Evolutionary conservation across 2,113 vertebrate species (phyloP).

Genomic region (Plotosus lineatus): DNA sequence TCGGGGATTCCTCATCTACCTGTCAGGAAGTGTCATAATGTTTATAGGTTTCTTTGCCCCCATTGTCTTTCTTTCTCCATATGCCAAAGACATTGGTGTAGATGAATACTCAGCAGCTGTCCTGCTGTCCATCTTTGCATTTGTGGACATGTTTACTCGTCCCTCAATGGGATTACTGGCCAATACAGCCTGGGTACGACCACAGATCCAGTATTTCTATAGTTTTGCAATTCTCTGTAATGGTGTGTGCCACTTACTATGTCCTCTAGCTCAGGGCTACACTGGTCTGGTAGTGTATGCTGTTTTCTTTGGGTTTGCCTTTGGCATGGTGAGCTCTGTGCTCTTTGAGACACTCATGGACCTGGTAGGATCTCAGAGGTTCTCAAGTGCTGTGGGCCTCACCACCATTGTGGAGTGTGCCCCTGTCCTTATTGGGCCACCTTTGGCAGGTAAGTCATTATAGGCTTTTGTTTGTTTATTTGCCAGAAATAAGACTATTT

Average conservation of each 20-base stretch:
- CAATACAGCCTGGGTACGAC: constrained; percentile 84
- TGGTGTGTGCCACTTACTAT: constrained; percentile 88
- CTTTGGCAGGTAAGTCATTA: constrained; percentile 85
- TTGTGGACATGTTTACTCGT: constrained; percentile 94
- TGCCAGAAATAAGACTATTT: neutral
- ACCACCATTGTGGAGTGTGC: constrained; percentile 91
- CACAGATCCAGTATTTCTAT: constrained; percentile 95
- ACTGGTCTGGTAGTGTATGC: constrained; percentile 86
- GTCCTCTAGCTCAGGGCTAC: constrained; percentile 83
- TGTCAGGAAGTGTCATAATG: constrained; percentile 95
- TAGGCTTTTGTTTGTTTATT: neutral
- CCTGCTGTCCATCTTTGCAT: constrained; percentile 90
- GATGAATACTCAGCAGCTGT: constrained; percentile 93
- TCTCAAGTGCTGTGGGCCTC: constrained; percentile 95
- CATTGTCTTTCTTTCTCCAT: constrained; percentile 91
- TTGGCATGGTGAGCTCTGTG: constrained; percentile 94
- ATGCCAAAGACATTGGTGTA: constrained; percentile 90
- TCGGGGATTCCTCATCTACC: constrained; percentile 93
- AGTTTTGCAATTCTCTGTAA: constrained; percentile 90
- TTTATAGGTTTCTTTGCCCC: constrained; percentile 95
- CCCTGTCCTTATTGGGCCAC: constrained; percentile 91
- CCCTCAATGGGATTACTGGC: constrained; percentile 88
- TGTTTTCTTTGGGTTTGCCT: constrained; percentile 92
- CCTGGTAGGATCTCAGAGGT: constrained; percentile 87
- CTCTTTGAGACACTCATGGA: constrained; percentile 97